Evolutionary conservation across 2,113 vertebrate species (phyloP), one percentile per base, ranked within the genome.

Genomic region (Galbula dea): DNA sequence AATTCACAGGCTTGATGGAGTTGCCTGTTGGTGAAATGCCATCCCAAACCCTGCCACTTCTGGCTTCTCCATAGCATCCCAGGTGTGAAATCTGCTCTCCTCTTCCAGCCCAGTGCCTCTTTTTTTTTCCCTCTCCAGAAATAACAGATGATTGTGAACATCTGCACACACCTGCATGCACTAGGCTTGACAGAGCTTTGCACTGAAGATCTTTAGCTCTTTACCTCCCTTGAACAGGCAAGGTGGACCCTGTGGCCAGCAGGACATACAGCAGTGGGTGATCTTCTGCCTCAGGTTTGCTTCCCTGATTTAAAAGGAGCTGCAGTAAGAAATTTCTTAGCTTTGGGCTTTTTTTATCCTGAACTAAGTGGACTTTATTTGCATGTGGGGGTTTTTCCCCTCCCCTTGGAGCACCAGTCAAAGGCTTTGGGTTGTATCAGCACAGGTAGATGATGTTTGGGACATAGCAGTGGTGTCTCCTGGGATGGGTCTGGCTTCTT

Each of bases 181-280:
- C 39, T 72, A 63, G 80, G 32, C 55, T 58, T 93, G 65, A 48
- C 26, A 9, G 2, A 48, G 27, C 48, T 75, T 84, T 92, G 34
- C 27, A 52, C 21, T 1, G 1, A 75, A 48, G 48, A 30, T 0
- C 1, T 66, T 73, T 76, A 22, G 80, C 46, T 86, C 52, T 63
- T 26, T 65, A 32, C n/a, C 22, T 19, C 3, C 0, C 1, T 1
- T 65, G 67, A 29, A 34, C 49, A 48, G 19, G 0, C 59, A 67
- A 63, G 48, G 57, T 71, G 86, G 63, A 67, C 48, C 20, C 37
- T 45, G 9, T 51, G 61, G 75, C 66, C 71, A 72, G 58, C 45
- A 1, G 5, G 46, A 4, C 0, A 1, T 14, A 16, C 10, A 17
- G 55, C 43, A 30, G 30, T 72, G 36, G 0, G 1, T 20, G 18